A percentile compares a stretch with the other conserved stretches of the same genome.
phyloP scores from a whole-genome alignment of 2,113 vertebrate genomes.

The Osmerus eperlanus region DNA sequence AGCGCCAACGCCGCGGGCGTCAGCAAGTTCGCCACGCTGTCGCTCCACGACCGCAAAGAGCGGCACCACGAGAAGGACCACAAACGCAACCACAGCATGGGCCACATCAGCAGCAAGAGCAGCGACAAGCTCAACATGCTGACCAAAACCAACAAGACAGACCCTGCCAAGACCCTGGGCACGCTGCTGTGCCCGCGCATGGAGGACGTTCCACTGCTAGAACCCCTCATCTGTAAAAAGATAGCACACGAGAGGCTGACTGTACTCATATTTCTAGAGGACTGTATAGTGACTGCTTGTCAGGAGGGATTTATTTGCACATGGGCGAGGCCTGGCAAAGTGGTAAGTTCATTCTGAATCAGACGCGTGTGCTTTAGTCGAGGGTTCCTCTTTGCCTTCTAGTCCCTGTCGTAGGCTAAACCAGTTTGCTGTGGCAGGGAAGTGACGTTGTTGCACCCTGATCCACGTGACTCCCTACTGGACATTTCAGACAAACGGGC shows the following conservation, averaged over 20 bases:
- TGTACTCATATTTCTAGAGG: slow-evolving; percentile 98
- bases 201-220: slow-evolving; percentile 96
- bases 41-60: slow-evolving; percentile 94
- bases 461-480: no score
- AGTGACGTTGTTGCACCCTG: no score
- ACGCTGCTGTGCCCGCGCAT: slow-evolving; percentile 92
- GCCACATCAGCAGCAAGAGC: slow-evolving; percentile 99
- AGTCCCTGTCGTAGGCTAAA: neutral
- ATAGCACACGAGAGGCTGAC: slow-evolving; percentile 98
- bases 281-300: slow-evolving; percentile 99
- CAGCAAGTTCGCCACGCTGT: slow-evolving; percentile 97
- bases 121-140: slow-evolving; percentile 95
- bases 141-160: slow-evolving; percentile 80
- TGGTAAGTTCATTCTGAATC: slow-evolving; percentile 80
- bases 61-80: slow-evolving; percentile 90
- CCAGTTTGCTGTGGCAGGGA: no score
- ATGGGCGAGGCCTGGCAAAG: slow-evolving; percentile 99
- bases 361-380: neutral
- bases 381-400: neutral
- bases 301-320: slow-evolving; percentile 99
- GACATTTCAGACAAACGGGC: no score
- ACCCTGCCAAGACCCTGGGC: slow-evolving; percentile 93
- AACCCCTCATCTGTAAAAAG: slow-evolving; percentile 99
- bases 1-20: slow-evolving; percentile 87
- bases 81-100: slow-evolving; percentile 99